Percentiles rank a stretch among this genome's conserved stretches.
Evolutionary conservation across 2,797 vertebrate genomes (phyloP).

Genomic region (Cossypha caffra): DNA sequence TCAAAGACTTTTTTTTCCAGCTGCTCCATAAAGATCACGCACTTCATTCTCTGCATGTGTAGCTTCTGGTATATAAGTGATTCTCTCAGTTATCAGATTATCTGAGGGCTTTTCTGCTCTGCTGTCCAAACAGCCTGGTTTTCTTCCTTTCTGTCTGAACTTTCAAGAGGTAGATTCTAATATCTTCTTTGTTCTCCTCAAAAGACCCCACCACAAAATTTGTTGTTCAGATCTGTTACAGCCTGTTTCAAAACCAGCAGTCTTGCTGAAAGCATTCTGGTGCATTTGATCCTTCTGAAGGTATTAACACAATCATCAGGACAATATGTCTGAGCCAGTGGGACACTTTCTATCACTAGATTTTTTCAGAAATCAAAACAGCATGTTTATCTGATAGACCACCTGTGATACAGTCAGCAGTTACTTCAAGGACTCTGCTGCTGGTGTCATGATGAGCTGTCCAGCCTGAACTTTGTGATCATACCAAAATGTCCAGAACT

Average conservation of each 20-base stretch:
- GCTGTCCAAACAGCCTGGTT: background rate
- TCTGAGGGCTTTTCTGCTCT: background rate
- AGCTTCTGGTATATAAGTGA: background rate
- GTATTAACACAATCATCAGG: background rate
- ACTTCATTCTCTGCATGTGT: background rate
- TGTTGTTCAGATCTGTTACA: background rate
- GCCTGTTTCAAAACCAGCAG: background rate
- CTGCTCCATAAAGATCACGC: background rate
- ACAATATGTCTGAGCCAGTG: background rate
- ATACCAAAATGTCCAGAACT: background rate
- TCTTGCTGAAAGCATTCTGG: background rate
- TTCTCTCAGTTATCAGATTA: background rate
- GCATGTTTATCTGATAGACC: background rate
- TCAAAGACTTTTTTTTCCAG: conserved; percentile 26
- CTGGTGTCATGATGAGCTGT: background rate
- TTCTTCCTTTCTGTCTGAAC: background rate
- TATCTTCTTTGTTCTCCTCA: background rate
- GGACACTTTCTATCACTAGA: background rate
- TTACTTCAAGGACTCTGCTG: background rate
- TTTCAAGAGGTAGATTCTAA: background rate
- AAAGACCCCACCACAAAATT: background rate
- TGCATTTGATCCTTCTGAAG: background rate
- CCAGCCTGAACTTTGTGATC: background rate
- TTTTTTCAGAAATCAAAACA: background rate
- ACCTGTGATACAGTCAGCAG: background rate